Evolutionary conservation across 35 echinoderm and acorn worm genomes (phyloP).

Genomic region (Hemicentrotus pulcherrimus): DNA sequence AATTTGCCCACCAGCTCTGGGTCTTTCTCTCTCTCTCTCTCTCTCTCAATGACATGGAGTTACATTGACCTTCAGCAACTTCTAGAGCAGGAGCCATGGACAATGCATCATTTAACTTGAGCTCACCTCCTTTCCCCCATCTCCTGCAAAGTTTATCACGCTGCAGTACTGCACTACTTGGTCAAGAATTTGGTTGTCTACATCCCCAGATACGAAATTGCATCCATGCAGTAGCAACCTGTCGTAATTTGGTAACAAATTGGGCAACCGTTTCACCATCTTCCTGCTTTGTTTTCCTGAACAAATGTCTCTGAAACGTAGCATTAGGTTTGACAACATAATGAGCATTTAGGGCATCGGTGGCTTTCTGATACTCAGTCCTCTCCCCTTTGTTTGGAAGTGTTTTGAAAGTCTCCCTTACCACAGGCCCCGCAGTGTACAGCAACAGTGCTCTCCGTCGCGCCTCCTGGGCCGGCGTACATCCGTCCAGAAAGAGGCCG

Average conservation of each 20-base stretch:
- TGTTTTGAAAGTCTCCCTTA: slow-evolving; percentile 14
- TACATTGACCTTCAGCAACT: no score
- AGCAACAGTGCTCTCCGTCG: slow-evolving; percentile 36
- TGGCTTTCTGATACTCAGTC: not conserved
- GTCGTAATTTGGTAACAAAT: not conserved
- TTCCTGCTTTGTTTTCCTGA: no score
- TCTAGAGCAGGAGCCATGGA: no score
- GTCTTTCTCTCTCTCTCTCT: no score
- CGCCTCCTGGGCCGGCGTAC: not conserved
- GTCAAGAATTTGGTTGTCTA: not conserved
- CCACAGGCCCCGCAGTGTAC: not conserved
- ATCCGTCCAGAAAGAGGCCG: not conserved
- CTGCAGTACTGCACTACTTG: slow-evolving; percentile 18
- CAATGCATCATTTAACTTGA: not conserved
- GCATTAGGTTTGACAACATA: not conserved
- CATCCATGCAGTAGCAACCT: not conserved
- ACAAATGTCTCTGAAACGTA: not conserved
- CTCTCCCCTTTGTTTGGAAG: not conserved
- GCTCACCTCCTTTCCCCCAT: slow-evolving; percentile 16
- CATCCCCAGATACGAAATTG: not conserved
- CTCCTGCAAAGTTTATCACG: not conserved
- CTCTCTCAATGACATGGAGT: no score
- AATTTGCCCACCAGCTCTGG: no score
- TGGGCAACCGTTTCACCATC: not conserved
- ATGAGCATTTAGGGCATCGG: not conserved